Evolutionary conservation across 2,113 vertebrate species (phyloP), one percentile per base, ranked within the genome.

Genomic region (Nothobranchius kuhntae): DNA sequence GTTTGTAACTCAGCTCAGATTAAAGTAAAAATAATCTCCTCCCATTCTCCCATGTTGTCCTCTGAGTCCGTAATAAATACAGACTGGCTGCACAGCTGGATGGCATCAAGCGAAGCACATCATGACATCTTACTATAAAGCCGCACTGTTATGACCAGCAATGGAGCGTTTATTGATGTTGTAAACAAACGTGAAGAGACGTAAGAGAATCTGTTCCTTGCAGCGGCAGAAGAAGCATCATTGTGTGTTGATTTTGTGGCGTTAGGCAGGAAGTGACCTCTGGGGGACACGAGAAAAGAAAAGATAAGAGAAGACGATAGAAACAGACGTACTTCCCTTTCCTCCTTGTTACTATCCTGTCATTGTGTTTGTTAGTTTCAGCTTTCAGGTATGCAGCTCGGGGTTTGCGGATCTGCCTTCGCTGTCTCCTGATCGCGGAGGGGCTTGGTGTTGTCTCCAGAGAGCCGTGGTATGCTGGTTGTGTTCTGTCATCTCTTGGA

Each of bases 211-310:
- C 59, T 75, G 60, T 30, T 30, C 30, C 30, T 4, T 30, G 30
- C 30, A 30, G 30, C 30, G 4, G 30, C 30, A 30, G 21, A 21
- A 21, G 1, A 21, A 21, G 30, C 30, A 30, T 30, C 30, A 3
- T 30, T 71, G 66, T 57, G 65, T 44, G 66, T 65, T 66, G 73
- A 66, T 36, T 45, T 68, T 77, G 68, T 77, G 69, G 63, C 7
- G 21, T 78, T 63, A 75, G 53, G 61, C 75, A 80, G 76, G 77
- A 77, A 79, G 77, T 76, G 78, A 83, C 81, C 80, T 87, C 60
- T 45, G 48, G 69, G 69, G 62, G 78, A 77, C 80, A 47, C 7
- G 24, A 76, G 60, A 53, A 46, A 61, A 53, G 35, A 65, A 63
- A 56, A 74, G 44, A 81, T 53, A 10, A 21, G n/a, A 10, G 9